Evolutionary conservation across 2,113 vertebrate genomes (phyloP).

Genomic region (Turdus rufiventris): DNA sequence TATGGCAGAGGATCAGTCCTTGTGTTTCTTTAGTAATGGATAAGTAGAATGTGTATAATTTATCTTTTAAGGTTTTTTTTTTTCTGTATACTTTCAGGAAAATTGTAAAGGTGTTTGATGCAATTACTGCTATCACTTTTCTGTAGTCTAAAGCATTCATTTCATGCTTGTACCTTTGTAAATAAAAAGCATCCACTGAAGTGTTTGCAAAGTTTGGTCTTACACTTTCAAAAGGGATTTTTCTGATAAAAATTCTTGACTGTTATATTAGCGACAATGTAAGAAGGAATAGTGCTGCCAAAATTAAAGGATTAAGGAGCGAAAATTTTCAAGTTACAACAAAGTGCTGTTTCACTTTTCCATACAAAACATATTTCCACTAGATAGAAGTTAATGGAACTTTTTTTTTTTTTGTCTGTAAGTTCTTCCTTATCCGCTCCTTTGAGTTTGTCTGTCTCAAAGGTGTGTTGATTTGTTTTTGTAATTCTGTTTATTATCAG

Average conservation of each 20-base stretch:
- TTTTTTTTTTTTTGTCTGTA: not conserved
- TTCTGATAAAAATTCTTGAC: not conserved
- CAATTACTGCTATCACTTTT: not conserved
- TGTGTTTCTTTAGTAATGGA: not conserved
- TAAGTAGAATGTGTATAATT: not conserved
- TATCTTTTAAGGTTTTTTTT: not conserved
- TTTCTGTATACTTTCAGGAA: not conserved
- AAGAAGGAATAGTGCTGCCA: not conserved
- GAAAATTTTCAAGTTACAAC: not conserved
- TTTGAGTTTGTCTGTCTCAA: not conserved
- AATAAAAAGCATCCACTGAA: not conserved
- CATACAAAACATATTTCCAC: accelerated
- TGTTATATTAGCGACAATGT: not conserved
- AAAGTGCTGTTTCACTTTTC: not conserved
- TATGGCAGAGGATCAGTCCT: not conserved
- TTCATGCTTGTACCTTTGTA: not conserved
- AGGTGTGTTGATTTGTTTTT: not conserved
- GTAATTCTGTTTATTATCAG: not conserved
- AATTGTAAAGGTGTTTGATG: not conserved
- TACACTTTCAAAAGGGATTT: not conserved
- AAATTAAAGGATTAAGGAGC: not conserved
- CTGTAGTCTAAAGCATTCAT: not conserved
- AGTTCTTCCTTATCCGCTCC: not conserved
- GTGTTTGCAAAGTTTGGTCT: not conserved
- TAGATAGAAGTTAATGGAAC: not conserved